Evolutionary conservation across 2,113 vertebrate genomes (phyloP).

Genomic region (Egretta garzetta): DNA sequence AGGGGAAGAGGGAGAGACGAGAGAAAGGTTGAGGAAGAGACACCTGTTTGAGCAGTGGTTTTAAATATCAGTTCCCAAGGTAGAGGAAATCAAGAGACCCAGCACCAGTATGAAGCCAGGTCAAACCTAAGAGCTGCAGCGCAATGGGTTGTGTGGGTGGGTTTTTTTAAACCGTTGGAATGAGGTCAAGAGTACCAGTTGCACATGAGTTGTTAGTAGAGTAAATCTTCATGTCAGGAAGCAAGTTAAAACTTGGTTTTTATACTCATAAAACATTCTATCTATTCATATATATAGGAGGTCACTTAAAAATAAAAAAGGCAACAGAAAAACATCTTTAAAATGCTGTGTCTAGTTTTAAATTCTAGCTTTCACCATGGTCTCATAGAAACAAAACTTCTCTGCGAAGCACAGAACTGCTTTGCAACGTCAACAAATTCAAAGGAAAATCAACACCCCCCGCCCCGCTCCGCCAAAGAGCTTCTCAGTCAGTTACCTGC

Average conservation of each 20-base stretch:
- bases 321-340: conserved; percentile 69
- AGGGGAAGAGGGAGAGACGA: neutral
- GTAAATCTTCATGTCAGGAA: conserved; percentile 70
- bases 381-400: conserved; percentile 68
- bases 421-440: conserved; percentile 61
- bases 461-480: neutral
- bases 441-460: conserved; percentile 3
- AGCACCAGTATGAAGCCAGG: conserved; percentile 49
- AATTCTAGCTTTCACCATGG: conserved; percentile 69
- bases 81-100: conserved; percentile 57
- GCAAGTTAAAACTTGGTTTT: conserved; percentile 68
- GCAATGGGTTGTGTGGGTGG: conserved; percentile 55
- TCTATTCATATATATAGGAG: conserved; percentile 72
- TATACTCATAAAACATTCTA: conserved; percentile 70
- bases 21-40: conserved; percentile 50
- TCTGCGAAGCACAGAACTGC: conserved; percentile 65
- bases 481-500: conserved; percentile 43
- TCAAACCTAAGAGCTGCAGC: conserved; percentile 65
- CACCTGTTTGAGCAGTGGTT: conserved; percentile 72
- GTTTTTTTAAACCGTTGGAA: conserved; percentile 65
- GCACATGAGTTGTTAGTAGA: conserved; percentile 72
- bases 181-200: conserved; percentile 77
- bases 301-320: conserved; percentile 78
- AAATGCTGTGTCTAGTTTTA: conserved; percentile 74
- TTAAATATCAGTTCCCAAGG: conserved; percentile 61